Percentiles rank a stretch among this genome's conserved stretches.
phyloP scores from a whole-genome alignment of 2,113 vertebrate genomes.

The Crotalus tigris region DNA sequence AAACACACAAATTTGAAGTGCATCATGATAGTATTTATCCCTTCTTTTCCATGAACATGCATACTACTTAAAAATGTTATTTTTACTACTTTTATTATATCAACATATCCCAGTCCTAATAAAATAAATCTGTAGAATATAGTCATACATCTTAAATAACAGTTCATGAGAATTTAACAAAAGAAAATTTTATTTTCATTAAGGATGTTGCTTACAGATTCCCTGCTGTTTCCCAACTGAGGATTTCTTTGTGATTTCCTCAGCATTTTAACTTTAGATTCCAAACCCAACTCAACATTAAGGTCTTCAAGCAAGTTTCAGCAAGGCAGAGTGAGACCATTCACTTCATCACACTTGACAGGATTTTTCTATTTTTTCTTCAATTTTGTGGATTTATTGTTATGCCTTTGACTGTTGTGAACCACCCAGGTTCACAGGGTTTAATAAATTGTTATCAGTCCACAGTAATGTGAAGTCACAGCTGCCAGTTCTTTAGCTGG shows the following conservation, averaged over 20 bases:
- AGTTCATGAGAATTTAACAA: constrained; percentile 10
- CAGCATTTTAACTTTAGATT: background rate
- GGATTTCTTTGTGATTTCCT: background rate
- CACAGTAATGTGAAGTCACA: too few species aligned
- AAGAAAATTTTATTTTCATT: background rate
- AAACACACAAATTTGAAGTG: background rate
- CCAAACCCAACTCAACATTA: background rate
- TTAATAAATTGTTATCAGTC: background rate
- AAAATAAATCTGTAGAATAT: background rate
- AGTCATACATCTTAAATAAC: background rate
- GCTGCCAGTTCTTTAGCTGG: too few species aligned
- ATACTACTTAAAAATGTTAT: background rate
- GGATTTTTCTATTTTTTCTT: background rate
- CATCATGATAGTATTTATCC: background rate
- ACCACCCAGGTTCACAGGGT: background rate
- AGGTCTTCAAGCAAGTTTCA: too few species aligned
- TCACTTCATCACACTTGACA: background rate
- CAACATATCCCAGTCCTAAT: background rate
- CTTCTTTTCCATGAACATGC: background rate
- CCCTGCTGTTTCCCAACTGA: background rate
- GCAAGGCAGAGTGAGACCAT: too few species aligned
- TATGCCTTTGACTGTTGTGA: background rate
- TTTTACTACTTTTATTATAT: background rate
- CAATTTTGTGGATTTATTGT: background rate
- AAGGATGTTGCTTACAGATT: background rate